These are phyloP conservation scores for Neelides sp. DNA, from an alignment of 1,140 invertebrate species.

Conservation along the genomic window DNA sequence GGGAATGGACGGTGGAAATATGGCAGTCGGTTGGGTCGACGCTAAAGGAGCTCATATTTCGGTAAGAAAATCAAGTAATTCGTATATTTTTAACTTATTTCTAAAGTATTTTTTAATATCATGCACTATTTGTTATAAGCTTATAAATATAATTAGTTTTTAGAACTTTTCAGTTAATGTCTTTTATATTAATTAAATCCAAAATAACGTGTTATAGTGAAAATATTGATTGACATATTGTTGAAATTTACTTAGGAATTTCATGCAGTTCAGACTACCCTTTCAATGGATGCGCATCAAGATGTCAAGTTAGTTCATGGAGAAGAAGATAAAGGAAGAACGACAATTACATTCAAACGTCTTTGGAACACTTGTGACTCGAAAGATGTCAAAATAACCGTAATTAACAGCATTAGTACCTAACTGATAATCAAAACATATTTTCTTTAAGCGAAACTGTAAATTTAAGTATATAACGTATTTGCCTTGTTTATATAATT, in stretches of 20 bases:
- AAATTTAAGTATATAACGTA: conserved; percentile 4
- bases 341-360: conserved; percentile 56
- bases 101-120: neutral
- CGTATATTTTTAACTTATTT: neutral
- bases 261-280: conserved; percentile 1
- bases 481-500: conserved; percentile 40
- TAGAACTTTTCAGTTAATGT: conserved; percentile 31
- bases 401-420: neutral
- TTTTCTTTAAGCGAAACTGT: neutral
- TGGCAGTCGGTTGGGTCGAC: conserved; percentile 67
- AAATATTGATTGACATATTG: no score
- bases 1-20: conserved; percentile 58
- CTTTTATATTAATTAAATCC: neutral
- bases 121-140: neutral
- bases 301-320: conserved; percentile 58
- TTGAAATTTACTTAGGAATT: conserved; percentile 8
- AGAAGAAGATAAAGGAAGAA: conserved; percentile 62
- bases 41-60: conserved; percentile 11
- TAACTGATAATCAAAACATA: neutral
- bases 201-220: neutral
- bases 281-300: conserved; percentile 40
- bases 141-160: neutral
- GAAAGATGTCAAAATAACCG: conserved; percentile 51
- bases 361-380: conserved; percentile 65
- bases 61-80: conserved; percentile 15